Evolutionary conservation across 1,140 invertebrate genomes (phyloP), one percentile per base, ranked within the genome.

Genomic region (Apis dorsata): DNA sequence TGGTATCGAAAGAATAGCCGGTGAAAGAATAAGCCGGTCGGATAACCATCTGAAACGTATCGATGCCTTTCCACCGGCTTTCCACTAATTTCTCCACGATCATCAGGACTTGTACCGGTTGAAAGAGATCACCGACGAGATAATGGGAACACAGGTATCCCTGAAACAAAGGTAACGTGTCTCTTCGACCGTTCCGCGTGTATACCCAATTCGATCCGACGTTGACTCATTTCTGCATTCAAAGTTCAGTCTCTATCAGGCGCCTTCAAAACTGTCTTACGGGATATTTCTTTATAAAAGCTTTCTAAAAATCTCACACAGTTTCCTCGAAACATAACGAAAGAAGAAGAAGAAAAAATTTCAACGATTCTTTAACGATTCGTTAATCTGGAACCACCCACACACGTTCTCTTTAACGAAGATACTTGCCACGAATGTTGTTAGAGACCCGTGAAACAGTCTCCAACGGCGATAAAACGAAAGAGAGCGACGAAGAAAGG

Each of bases 61-160:
- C 77, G 81, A 62, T 73, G 49, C 60, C 71, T 81, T 75, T 74
- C 49, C 85, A 44, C 34, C 55, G 76, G 44, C 73, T 87, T 87
- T 86, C 77, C 85, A 72, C 78, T 87, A 87, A 87, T 86, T 87
- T 86, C 85, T 79, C 73, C 72, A 15, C 65, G 49, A 71, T 72
- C 72, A 69, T 68, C 75, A 62, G n/a, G 28, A 19, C n/a, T 59
- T 13, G 57, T 75, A 17, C 8, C 28, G 55, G 24, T 55, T 63
- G 68, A 76, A 49, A 63, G 71, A 87, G 87, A 88, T 88, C 72
- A 74, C 55, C 70, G 79, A 49, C 76, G 44, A 79, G 87, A 88
- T 88, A 87, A 74, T 55, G 34, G 77, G 21, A 77, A 72, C 55
- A 13, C 83, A 73, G 83, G 76, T 83, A 88, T 81, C 63, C 11